Percentiles rank a stretch among this genome's conserved stretches.
phyloP scores from a whole-genome alignment of 2,113 vertebrate species.

The Thalassoma bifasciatum region DNA sequence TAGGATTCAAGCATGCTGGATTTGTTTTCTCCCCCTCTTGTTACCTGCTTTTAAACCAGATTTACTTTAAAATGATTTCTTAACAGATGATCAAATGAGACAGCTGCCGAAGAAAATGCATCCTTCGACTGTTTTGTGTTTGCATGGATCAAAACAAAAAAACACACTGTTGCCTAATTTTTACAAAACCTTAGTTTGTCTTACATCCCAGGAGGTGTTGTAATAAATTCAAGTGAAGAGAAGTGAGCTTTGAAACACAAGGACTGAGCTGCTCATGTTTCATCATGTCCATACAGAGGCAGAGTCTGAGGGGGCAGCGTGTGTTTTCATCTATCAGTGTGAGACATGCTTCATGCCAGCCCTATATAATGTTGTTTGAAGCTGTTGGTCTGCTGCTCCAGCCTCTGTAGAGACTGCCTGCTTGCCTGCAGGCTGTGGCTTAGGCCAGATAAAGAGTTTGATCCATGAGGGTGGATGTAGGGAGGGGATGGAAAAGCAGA shows the following conservation, averaged over 20 bases:
- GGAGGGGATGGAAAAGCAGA: constrained; percentile 58
- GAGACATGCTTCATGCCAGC: constrained; percentile 74
- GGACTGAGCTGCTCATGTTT: constrained; percentile 47
- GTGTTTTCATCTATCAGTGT: constrained; percentile 74
- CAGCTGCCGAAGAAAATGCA: constrained; percentile 44
- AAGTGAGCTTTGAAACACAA: constrained; percentile 44
- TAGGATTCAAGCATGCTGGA: constrained; percentile 32
- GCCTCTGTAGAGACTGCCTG: constrained; percentile 70
- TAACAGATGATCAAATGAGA: constrained; percentile 41
- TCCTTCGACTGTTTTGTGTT: constrained; percentile 29
- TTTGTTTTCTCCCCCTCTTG: constrained; percentile 24
- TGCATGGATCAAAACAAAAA: constrained; percentile 30
- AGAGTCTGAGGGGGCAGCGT: constrained; percentile 56
- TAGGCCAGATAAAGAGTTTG: constrained; percentile 82
- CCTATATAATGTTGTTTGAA: constrained; percentile 79
- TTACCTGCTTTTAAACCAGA: constrained; percentile 46
- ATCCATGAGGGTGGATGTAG: constrained; percentile 75
- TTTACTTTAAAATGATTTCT: constrained; percentile 49
- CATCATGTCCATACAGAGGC: constrained; percentile 61
- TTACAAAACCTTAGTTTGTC: constrained; percentile 13
- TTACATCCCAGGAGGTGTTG: constrained; percentile 28
- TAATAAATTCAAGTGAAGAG: constrained; percentile 47
- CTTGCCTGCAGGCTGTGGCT: constrained; percentile 75
- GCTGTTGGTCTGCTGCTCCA: constrained; percentile 67
- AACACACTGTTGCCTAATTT: constrained; percentile 11